phyloP scores from a whole-genome alignment of 2,888 invertebrate species.

The Liodrosophila aerea region DNA sequence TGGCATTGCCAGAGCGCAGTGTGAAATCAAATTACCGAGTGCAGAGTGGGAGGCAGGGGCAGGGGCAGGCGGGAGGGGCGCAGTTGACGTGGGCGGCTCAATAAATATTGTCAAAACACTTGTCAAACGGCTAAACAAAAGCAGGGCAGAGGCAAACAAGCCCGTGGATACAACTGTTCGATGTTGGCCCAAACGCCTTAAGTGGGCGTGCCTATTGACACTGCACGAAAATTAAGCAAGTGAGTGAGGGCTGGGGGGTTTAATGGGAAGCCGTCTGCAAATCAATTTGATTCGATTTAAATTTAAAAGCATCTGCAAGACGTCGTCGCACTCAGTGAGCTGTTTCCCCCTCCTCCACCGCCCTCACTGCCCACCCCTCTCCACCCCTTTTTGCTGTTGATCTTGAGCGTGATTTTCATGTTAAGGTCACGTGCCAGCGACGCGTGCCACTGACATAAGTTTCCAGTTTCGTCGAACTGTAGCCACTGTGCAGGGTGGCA shows the following conservation, averaged over 20 bases:
- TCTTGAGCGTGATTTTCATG: slow-evolving; percentile 74
- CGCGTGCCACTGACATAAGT: slow-evolving; percentile 76
- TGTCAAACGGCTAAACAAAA: slow-evolving; percentile 78
- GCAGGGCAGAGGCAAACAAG: slow-evolving; percentile 36
- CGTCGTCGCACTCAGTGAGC: slow-evolving; percentile 35
- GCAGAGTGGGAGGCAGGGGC: not conserved
- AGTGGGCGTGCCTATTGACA: slow-evolving; percentile 66
- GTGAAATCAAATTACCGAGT: slow-evolving; percentile 75
- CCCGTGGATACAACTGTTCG: slow-evolving; percentile 45
- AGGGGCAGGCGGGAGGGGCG: not conserved
- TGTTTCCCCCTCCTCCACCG: slow-evolving; percentile 1
- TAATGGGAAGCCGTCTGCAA: slow-evolving; percentile 68
- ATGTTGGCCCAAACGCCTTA: slow-evolving; percentile 26
- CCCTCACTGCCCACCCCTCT: not conserved
- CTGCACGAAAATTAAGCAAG: slow-evolving; percentile 48
- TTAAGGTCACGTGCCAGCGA: slow-evolving; percentile 71
- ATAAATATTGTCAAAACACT: slow-evolving; percentile 81
- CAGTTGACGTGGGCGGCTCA: slow-evolving; percentile 32
- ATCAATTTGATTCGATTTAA: slow-evolving; percentile 82
- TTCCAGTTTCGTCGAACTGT: slow-evolving; percentile 58
- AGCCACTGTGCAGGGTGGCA: slow-evolving; percentile 15
- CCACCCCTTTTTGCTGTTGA: slow-evolving; percentile 32
- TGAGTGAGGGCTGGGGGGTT: slow-evolving; percentile 3
- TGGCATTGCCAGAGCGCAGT: slow-evolving; percentile 29
- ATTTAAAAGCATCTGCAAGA: slow-evolving; percentile 79